phyloP scores from a whole-genome alignment of 2,113 vertebrate genomes.

The Aramus guarauna region DNA sequence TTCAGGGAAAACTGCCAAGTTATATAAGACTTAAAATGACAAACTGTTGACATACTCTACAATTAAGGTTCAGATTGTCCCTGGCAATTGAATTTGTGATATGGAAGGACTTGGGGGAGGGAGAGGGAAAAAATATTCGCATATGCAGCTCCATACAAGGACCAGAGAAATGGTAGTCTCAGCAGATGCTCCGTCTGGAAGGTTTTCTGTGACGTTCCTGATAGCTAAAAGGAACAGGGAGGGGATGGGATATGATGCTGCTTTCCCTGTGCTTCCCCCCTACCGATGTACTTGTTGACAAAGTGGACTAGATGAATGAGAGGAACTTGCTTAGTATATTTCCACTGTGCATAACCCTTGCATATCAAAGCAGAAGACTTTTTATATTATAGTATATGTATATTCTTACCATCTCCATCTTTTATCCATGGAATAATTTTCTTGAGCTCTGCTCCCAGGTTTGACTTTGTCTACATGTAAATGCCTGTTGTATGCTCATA shows the following conservation, averaged over 20 bases:
- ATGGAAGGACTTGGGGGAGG: background rate
- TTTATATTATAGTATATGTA: background rate
- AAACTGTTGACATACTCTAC: slow-evolving; percentile 7
- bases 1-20: slow-evolving; percentile 1
- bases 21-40: slow-evolving; percentile 20
- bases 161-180: background rate
- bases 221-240: background rate
- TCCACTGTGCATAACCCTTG: background rate
- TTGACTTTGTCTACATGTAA: background rate
- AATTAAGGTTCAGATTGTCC: background rate
- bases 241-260: background rate
- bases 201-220: background rate
- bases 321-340: background rate
- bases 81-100: background rate
- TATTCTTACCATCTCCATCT: background rate
- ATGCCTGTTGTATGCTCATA: background rate
- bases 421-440: background rate
- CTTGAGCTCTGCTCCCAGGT: background rate
- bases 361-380: background rate
- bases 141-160: background rate
- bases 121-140: background rate
- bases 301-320: background rate
- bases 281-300: background rate
- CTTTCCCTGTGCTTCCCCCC: background rate
- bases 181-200: background rate